These are phyloP conservation scores for Hypsopygia costalis DNA, from an alignment of 2,888 invertebrate genomes.

Conservation along the genomic window DNA sequence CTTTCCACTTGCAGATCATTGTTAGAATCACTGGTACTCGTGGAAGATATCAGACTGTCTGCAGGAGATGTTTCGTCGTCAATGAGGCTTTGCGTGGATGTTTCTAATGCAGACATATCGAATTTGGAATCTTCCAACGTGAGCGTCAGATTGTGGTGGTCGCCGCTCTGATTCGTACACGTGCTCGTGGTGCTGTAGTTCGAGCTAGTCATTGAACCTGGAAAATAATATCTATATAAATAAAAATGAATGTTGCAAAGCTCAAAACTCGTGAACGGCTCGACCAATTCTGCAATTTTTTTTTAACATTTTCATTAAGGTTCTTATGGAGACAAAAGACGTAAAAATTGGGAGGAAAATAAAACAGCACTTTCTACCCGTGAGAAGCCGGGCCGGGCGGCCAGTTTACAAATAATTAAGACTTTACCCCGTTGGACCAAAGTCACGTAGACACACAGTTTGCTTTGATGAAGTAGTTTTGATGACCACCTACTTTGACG, in stretches of 20 bases:
- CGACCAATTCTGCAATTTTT: no score
- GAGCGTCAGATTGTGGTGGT: conserved; percentile 79
- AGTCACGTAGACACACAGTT: no score
- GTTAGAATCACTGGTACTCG: conserved; percentile 82
- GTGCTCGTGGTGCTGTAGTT: conserved; percentile 76
- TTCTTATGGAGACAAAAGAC: no score
- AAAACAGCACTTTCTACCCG: no score
- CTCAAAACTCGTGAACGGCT: no score
- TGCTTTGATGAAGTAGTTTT: no score
- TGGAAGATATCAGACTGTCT: conserved; percentile 85
- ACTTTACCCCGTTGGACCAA: no score
- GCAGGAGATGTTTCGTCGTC: conserved; percentile 93
- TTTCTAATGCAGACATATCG: conserved; percentile 85
- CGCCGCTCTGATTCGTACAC: conserved; percentile 69
- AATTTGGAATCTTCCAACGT: conserved; percentile 88
- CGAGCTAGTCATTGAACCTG: conserved; percentile 76
- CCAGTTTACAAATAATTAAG: no score
- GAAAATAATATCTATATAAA: conserved; percentile 10
- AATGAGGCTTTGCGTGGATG: conserved; percentile 84
- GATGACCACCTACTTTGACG: no score
- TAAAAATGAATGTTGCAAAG: no score
- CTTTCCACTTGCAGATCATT: conserved; percentile 73
- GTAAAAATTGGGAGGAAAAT: no score
- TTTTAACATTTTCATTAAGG: background rate
- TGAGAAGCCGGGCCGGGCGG: no score